Conservation (phyloP, 2,113 vertebrate genomes). For the Hippocampus mohnikei region DNA sequence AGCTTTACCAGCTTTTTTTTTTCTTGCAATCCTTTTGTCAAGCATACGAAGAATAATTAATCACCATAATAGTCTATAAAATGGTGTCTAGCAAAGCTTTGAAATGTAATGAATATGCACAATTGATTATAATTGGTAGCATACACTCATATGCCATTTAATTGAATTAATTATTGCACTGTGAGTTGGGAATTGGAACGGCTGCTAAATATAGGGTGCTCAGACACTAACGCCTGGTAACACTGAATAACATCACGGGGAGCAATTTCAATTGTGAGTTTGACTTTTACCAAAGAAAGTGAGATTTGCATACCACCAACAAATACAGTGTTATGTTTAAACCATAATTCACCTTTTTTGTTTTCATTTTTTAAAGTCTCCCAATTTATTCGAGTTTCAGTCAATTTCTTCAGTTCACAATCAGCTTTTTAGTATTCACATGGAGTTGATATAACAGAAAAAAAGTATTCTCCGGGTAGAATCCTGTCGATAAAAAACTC, state of each 20-base stretch:
- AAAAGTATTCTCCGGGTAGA: no score
- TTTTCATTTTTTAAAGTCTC: no score
- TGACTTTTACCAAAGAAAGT: constrained; percentile 16
- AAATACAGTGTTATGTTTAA: not conserved
- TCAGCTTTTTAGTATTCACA: no score
- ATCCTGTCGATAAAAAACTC: not conserved
- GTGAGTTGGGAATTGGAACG: constrained; percentile 30
- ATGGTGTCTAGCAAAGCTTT: constrained; percentile 21
- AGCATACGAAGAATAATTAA: not conserved
- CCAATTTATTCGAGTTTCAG: no score
- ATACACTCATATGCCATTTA: constrained; percentile 27
- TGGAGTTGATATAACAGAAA: no score
- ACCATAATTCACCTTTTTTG: not conserved
- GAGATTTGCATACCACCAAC: constrained; percentile 31
- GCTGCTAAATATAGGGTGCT: constrained; percentile 53
- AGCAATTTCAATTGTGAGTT: constrained; percentile 27
- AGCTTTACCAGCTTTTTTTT: not conserved
- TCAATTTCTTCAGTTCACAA: no score
- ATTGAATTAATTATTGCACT: constrained; percentile 38
- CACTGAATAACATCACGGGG: constrained; percentile 41
- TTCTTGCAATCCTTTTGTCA: not conserved
- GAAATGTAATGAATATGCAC: constrained; percentile 22
- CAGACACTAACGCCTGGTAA: constrained; percentile 46
- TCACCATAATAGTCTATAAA: not conserved
- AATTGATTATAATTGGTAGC: constrained; percentile 34